Conservation (phyloP, 2,888 invertebrate genomes). For the Scaeva pyrastri region DNA sequence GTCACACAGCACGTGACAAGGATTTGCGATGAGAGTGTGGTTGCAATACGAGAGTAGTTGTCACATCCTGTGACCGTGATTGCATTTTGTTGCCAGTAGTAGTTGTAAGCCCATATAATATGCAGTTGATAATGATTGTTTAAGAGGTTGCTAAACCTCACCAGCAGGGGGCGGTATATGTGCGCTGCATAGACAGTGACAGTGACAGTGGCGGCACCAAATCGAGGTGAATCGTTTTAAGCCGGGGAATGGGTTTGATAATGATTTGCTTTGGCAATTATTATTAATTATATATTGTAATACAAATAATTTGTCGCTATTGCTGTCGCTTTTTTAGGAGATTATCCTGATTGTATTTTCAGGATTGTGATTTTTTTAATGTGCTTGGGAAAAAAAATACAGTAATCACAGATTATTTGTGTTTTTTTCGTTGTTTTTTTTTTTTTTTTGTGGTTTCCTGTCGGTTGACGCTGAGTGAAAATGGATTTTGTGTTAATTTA, state of each 20-base stretch:
- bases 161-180: conserved; percentile 7
- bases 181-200: no score
- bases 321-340: conserved; percentile 61
- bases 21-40: conserved; percentile 70
- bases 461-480: conserved; percentile 44
- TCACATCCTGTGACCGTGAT: conserved; percentile 69
- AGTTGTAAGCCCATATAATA: conserved; percentile 57
- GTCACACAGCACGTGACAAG: conserved; percentile 65
- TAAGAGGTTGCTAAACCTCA: conserved; percentile 41
- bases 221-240: conserved; percentile 15
- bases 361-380: conserved; percentile 11
- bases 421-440: conserved; percentile 11
- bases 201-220: no score
- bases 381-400: conserved; percentile 26
- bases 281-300: conserved; percentile 74
- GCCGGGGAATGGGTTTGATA: conserved; percentile 10
- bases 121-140: conserved; percentile 58
- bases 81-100: conserved; percentile 55
- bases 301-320: conserved; percentile 65
- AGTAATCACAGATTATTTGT: conserved; percentile 68
- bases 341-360: conserved; percentile 61
- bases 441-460: not conserved
- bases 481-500: conserved; percentile 71
- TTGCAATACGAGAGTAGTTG: conserved; percentile 63
- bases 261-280: conserved; percentile 74